Conservation (phyloP, 2,113 vertebrate genomes). For the Sceloporus tristichus region DNA sequence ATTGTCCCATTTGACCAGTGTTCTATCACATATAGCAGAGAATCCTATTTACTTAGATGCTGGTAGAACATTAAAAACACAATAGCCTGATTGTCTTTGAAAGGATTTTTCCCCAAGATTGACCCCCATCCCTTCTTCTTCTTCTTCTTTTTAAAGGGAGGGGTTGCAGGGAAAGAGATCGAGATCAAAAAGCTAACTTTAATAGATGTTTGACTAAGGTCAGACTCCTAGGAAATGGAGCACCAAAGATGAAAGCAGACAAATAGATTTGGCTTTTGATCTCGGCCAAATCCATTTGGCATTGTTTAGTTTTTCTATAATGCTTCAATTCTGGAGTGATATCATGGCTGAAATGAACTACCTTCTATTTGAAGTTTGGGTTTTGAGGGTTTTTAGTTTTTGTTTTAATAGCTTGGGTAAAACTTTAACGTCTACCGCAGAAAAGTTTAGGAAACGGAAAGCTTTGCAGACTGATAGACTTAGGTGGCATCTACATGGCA, state of each 20-base stretch:
- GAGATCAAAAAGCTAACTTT: conserved; percentile 84
- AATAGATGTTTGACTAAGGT: conserved; percentile 89
- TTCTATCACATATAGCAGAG: conserved; percentile 78
- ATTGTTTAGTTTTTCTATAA: conserved; percentile 83
- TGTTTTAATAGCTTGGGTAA: conserved; percentile 59
- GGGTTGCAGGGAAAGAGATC: conserved; percentile 40
- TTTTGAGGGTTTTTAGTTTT: conserved; percentile 7
- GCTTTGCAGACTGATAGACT: neutral
- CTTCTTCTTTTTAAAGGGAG: neutral
- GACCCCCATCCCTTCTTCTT: conserved; percentile 45
- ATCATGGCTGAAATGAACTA: conserved; percentile 71
- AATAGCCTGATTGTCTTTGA: conserved; percentile 80
- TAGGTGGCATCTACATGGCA: neutral
- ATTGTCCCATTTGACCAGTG: conserved; percentile 77
- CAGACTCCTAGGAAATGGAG: conserved; percentile 85
- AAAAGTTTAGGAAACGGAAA: conserved; percentile 37
- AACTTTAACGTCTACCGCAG: conserved; percentile 58
- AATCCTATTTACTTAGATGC: conserved; percentile 83
- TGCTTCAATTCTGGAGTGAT: conserved; percentile 74
- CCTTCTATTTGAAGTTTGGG: conserved; percentile 56
- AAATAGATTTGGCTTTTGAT: conserved; percentile 83
- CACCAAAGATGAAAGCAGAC: conserved; percentile 84
- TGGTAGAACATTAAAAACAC: conserved; percentile 77
- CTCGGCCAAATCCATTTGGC: conserved; percentile 80
- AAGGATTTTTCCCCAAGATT: conserved; percentile 75